Evolutionary conservation across 2,888 invertebrate genomes (phyloP), one percentile per base, ranked within the genome.

Genomic region (Cephus pulcher): DNA sequence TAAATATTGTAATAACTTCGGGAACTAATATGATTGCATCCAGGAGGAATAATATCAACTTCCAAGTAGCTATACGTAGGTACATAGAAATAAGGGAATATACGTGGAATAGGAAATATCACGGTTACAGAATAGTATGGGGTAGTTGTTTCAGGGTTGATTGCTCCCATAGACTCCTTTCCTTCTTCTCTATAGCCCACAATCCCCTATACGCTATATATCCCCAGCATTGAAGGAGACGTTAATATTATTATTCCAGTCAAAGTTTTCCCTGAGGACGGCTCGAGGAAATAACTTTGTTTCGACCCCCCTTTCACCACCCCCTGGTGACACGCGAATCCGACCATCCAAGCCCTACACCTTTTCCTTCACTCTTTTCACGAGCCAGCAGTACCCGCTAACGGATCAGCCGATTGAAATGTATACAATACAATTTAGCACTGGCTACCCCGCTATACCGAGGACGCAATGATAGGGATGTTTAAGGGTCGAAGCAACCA

Each of bases 1-100:
- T 89, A 87, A 89, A 89, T 89, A 89, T 88, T 89, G 86, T 85
- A 87, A 89, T 85, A 84, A 88, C 84, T 88, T 88, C 82, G 85
- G 81, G 84, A 89, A 89, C 88, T 88, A 87, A 88, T 86, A 86
- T 85, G 86, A 87, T 89, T 88, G 84, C 86, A 77, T 85, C 85
- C 85, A 80, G 78, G 75, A 83, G 84, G 84, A 87, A 86, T 86
- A 86, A 86, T 86, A 84, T 84, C 79, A 79, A 79, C 81, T 79
- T 83, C 78, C 81, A 77, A 82, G 77, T 80, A 78, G 82, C 74
- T 77, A 80, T 77, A 11, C 15, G 40, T 40, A 40, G 6, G 15
- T 40, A 15, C 4, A 40, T 40, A 40, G 40, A 40, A 40, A 40
- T 40, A 40, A 40, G 40, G 40, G 40, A 75, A 78, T 80, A 78